These are phyloP conservation scores for Sesamia nonagrioides DNA, from an alignment of 1,140 invertebrate genomes.

Conservation along the genomic window DNA sequence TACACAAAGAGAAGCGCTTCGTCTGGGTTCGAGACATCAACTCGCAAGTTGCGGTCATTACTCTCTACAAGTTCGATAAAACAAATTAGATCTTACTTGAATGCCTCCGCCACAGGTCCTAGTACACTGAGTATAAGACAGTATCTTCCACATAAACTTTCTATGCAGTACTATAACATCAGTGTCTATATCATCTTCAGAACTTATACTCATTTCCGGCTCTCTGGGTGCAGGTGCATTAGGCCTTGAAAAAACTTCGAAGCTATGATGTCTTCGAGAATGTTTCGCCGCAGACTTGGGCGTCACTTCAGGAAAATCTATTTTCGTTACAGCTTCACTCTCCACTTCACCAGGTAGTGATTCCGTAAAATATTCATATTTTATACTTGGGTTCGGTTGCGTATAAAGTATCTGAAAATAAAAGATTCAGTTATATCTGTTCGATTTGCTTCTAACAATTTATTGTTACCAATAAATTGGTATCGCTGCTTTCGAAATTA, in stretches of 20 bases:
- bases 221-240: slow-evolving; percentile 51
- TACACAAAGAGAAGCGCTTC: too few species aligned
- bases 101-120: slow-evolving; percentile 94
- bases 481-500: not conserved
- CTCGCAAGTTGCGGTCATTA: too few species aligned
- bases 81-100: slow-evolving; percentile 64
- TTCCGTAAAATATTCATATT: slow-evolving; percentile 93
- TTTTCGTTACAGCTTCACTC: slow-evolving; percentile 64
- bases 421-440: slow-evolving; percentile 31
- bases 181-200: slow-evolving; percentile 60
- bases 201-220: slow-evolving; percentile 58
- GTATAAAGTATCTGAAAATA: slow-evolving; percentile 92
- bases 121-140: slow-evolving; percentile 92
- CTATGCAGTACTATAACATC: slow-evolving; percentile 84
- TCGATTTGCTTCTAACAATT: not conserved
- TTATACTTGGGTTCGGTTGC: slow-evolving; percentile 94
- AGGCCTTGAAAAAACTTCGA: slow-evolving; percentile 61
- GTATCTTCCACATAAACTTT: slow-evolving; percentile 93
- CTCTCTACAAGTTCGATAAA: not conserved
- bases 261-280: slow-evolving; percentile 75
- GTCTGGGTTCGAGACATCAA: too few species aligned
- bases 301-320: slow-evolving; percentile 58
- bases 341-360: slow-evolving; percentile 74
- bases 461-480: not conserved
- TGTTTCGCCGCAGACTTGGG: slow-evolving; percentile 70